Percentiles rank a stretch among this genome's conserved stretches.
Evolutionary conservation across 2,113 vertebrate genomes (phyloP).

Genomic region (Sinosuthora webbiana): DNA sequence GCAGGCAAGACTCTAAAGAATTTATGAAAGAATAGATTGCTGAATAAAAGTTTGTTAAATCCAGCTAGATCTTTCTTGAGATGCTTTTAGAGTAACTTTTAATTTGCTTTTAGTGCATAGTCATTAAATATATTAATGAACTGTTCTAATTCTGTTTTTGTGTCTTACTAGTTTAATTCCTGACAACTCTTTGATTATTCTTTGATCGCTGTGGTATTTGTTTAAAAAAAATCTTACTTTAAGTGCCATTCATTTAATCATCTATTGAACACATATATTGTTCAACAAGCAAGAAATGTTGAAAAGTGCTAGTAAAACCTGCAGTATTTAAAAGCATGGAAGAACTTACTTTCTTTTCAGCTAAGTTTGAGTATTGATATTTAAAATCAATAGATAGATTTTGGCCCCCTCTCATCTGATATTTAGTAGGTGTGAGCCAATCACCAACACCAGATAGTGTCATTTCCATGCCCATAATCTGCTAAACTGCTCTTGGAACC

Average conservation of each 20-base stretch:
- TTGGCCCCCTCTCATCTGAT: not conserved
- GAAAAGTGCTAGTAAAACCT: not conserved
- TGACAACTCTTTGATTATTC: not conserved
- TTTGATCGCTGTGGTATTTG: not conserved
- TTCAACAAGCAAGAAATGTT: not conserved
- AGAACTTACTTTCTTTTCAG: not conserved
- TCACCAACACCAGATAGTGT: not conserved
- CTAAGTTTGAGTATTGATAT: not conserved
- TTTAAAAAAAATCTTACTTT: not conserved
- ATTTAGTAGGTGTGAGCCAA: not conserved
- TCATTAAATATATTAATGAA: slow-evolving; percentile 1
- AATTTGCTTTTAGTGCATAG: slow-evolving; percentile 2
- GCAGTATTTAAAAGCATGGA: not conserved
- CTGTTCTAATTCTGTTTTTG: not conserved
- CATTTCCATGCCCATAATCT: not conserved
- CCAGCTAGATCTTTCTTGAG: not conserved
- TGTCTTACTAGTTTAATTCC: not conserved
- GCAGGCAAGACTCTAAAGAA: not conserved
- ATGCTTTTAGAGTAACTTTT: slow-evolving; percentile 18
- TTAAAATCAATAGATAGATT: not conserved
- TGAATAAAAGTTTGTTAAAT: not conserved
- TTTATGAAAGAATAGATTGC: not conserved
- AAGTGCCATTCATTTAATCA: not conserved
- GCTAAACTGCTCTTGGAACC: not conserved
- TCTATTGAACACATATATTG: not conserved